Base-by-base conservation (phyloP, 2,113 vertebrate genomes). In the Nycticryphes semicollaris region DNA sequence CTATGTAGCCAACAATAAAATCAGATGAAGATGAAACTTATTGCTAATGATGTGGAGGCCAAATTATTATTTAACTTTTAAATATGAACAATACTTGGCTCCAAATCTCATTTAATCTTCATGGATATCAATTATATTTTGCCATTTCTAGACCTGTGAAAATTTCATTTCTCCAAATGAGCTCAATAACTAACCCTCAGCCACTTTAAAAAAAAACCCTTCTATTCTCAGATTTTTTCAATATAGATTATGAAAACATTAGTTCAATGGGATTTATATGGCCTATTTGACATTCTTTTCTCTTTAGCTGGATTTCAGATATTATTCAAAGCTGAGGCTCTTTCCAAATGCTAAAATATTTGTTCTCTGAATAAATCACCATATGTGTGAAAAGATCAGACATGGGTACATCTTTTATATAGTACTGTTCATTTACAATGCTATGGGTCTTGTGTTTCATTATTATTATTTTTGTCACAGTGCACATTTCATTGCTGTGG, bases 61-160 rank as follows among this genome's bases (percentile, higher is more conserved):
- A 94, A 96, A 93, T 93, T 96, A 89, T 96, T 94, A 96, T 78
- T 96, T 92, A 95, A 96, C 91, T 90, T 94, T 88, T 94, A 94
- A 91, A 93, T 94, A 91, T 83, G 82, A 95, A 94, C 83, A 94
- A 94, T 94, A 72, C 62, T 94, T 94, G 83, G 83, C 59, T 94
- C 76, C 73, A 93, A 94, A 90, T 80, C 59, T 93, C 60, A 94
- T 96, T 95, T 96, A 88, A 95, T 91, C 83, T 96, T 93, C 53
- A 91, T 69, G 57, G 75, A 77, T 93, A 94, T 95, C 91, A 97
- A 92, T 97, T 97, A 96, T 63, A 85, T 87, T 94, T 95, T 81
- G 70, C 78, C 60, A 92, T 93, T 92, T 96, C 72, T 89, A 94
- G 88, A 96, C 87, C 87, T 94, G 84, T 68, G 51, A 88, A 96